Conservation (phyloP, 2,113 vertebrate genomes). For the Laterallus jamaicensis region DNA sequence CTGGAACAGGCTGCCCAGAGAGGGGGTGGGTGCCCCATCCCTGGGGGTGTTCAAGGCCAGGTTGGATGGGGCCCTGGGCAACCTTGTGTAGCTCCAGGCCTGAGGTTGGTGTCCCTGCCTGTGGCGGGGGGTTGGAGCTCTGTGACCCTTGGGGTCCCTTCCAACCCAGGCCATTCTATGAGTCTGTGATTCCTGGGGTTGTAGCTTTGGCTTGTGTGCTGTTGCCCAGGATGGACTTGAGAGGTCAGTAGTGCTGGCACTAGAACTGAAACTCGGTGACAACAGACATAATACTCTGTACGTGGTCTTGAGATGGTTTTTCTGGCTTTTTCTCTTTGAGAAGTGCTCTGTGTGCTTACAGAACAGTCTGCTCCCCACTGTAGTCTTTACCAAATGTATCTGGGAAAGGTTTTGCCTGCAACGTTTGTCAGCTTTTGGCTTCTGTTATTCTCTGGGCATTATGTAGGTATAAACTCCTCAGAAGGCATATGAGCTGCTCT, state of each 20-base stretch:
- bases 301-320: not conserved
- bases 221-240: not conserved
- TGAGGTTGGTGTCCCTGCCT: too few relatives aligned
- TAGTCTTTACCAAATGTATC: not conserved
- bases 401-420: not conserved
- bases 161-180: too few relatives aligned
- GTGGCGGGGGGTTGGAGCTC: too few relatives aligned
- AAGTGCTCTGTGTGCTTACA: not conserved
- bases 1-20: too few relatives aligned
- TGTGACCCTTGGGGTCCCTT: too few relatives aligned
- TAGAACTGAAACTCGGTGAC: not conserved
- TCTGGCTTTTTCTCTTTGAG: not conserved
- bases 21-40: too few relatives aligned
- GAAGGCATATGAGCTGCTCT: not conserved
- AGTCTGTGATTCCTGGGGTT: not conserved
- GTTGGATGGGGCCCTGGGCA: too few relatives aligned
- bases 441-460: not conserved
- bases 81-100: too few relatives aligned
- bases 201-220: not conserved
- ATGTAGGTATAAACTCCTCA: not conserved
- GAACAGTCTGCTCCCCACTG: not conserved
- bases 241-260: not conserved
- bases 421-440: not conserved
- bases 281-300: not conserved
- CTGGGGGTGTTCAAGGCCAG: too few relatives aligned